Evolutionary conservation across 2,797 vertebrate genomes (phyloP).

Genomic region (Lindbergichthys nudifrons): DNA sequence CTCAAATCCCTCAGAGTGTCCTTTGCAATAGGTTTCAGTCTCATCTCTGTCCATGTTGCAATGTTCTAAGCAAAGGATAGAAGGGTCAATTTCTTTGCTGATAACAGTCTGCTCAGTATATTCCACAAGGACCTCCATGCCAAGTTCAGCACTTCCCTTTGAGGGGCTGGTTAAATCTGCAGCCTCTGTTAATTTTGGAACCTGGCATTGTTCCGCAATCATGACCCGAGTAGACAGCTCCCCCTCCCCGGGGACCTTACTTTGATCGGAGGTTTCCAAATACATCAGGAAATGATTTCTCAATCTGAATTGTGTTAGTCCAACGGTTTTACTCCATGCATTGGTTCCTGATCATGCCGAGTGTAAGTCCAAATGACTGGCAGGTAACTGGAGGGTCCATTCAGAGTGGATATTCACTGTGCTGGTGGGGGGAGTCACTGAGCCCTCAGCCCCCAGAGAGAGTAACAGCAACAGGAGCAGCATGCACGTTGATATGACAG

Average conservation of each 20-base stretch:
- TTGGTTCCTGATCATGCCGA: constrained; percentile 48
- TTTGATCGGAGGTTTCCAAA: constrained; percentile 74
- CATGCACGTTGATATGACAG: constrained; percentile 80
- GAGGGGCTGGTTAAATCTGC: constrained; percentile 56
- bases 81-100: constrained; percentile 49
- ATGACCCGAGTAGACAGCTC: constrained; percentile 60
- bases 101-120: constrained; percentile 57
- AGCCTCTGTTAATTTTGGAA: constrained; percentile 62
- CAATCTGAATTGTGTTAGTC: constrained; percentile 25
- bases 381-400: constrained; percentile 57
- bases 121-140: constrained; percentile 62
- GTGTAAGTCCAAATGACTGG: constrained; percentile 57
- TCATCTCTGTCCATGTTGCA: constrained; percentile 43
- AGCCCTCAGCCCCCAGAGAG: constrained; percentile 62
- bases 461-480: constrained; percentile 76
- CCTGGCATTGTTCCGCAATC: constrained; percentile 75
- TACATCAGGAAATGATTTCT: constrained; percentile 64
- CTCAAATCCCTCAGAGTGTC: constrained; percentile 58
- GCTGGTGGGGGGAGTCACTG: constrained; percentile 68
- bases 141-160: constrained; percentile 56
- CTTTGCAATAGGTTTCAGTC: constrained; percentile 49
- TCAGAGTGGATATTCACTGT: constrained; percentile 59
- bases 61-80: constrained; percentile 45
- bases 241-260: constrained; percentile 51
- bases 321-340: constrained; percentile 63